Conservation (phyloP, 2,888 invertebrate genomes). For the Galerucella nymphaeae region DNA sequence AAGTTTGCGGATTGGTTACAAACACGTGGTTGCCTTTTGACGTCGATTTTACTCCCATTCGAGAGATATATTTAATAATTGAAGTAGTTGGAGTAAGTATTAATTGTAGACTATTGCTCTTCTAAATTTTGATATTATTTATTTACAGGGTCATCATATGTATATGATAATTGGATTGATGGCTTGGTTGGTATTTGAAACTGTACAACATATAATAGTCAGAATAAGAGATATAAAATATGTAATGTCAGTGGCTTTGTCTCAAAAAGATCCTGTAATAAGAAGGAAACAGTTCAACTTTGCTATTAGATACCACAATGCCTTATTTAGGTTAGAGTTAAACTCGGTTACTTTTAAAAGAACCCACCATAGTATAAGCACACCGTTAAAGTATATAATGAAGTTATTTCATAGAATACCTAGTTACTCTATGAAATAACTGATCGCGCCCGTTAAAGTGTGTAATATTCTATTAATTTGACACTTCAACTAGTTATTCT, state of each 20-base stretch:
- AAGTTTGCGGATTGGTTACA: conserved; percentile 38
- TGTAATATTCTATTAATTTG: no score
- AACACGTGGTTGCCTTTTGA: conserved; percentile 43
- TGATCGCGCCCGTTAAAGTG: no score
- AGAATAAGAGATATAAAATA: conserved; percentile 33
- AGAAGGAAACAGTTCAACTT: conserved; percentile 31
- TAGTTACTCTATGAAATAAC: no score
- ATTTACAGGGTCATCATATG: conserved; percentile 22
- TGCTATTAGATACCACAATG: conserved; percentile 35
- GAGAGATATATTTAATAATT: conserved; percentile 27
- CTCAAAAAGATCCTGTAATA: conserved; percentile 5
- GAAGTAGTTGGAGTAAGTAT: conserved; percentile 29
- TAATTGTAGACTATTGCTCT: not conserved
- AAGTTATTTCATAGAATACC: no score
- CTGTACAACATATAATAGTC: conserved; percentile 31
- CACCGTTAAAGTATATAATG: no score
- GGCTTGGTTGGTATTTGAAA: conserved; percentile 36
- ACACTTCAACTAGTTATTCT: no score
- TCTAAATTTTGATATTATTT: no score
- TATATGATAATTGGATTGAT: conserved; percentile 35
- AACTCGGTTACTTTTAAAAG: no score
- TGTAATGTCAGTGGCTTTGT: conserved; percentile 27
- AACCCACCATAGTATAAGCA: no score
- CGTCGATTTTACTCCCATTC: conserved; percentile 39
- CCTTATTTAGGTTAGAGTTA: conserved; percentile 33